Base-by-base conservation (phyloP, 2,888 invertebrate species). In the Patella ulyssiponensis region DNA sequence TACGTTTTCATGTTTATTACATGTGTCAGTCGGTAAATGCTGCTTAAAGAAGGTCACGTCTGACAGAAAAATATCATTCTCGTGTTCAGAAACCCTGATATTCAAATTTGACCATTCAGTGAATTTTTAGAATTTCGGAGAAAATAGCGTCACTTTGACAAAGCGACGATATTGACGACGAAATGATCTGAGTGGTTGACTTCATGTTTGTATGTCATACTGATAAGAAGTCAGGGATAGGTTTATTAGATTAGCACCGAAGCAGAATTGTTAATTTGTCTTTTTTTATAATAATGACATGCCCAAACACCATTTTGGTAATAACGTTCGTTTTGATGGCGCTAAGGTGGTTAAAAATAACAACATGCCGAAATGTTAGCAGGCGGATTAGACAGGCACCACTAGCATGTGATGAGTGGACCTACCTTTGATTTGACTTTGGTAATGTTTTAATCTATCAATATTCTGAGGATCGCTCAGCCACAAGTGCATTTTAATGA, bases 391-490 rank as follows among this genome's bases (percentile, higher is more conserved):
- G 69, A 51, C 71, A 77, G 73, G 77, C 74, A 74, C 51, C 71
- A 71, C 56, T 69, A 69, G 73, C 77, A 56, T 44, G 44, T 44
- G 44, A 44, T 44, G 44, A 7, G 44, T 44, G 44, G 44, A 79
- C 87, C 84, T 86, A 91, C 91, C 91, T 90, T 91, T 91, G 77
- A 89, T 86, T 81, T 91, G 90, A 83, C 87, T 90, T 85, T 91
- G 91, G 85, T 88, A 91, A 81, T 88, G 85, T 79, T 98, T 98
- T 74, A 98, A 93, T 76, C 97, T 94, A 90, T 98, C 98, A 77
- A 98, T 95, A 91, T 98, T 98, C 91, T 97, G 96, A 14, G 97
- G 95, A 91, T 99, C 98, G 87, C 96, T 96, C 54, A 98, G 94
- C 99, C 99, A 99, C 81, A 98, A 92, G 91, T 98, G 98, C 92